Conservation (phyloP, 2,113 vertebrate species). For the Alethe castanea region DNA sequence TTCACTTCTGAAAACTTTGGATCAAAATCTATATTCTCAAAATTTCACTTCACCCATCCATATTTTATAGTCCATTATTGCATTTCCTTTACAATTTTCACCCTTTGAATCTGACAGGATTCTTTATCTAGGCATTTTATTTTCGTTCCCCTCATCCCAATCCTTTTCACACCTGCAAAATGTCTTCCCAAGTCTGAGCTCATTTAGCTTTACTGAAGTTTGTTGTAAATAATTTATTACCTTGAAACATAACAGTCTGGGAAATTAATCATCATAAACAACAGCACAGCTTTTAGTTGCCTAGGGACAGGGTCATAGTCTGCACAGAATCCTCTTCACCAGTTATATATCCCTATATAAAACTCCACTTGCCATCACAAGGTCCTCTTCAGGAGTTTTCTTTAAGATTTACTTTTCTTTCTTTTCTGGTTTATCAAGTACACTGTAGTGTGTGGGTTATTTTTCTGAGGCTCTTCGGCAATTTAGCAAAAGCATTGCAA, state of each 20-base stretch:
- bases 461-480: background rate
- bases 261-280: constrained; percentile 66
- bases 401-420: background rate
- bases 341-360: background rate
- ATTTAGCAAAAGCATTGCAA: background rate
- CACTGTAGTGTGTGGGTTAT: rapidly evolving
- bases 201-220: constrained; percentile 24
- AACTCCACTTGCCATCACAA: background rate
- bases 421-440: background rate
- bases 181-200: constrained; percentile 4
- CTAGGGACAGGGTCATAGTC: constrained; percentile 38
- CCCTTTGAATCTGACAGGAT: background rate
- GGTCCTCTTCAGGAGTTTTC: background rate
- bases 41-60: background rate
- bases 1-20: background rate
- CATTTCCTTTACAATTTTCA: background rate
- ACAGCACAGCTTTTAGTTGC: constrained; percentile 53
- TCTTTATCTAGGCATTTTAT: background rate
- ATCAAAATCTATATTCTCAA: background rate
- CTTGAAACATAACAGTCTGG: constrained; percentile 33
- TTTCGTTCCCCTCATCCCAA: background rate
- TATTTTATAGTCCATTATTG: background rate
- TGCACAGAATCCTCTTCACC: constrained; percentile 16
- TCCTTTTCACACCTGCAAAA: background rate
- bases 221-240: constrained; percentile 55